A percentile compares a stretch with the other conserved stretches of the same genome.
Evolutionary conservation across 2,113 vertebrate species (phyloP).

Genomic region (Myiozetetes cayanensis): DNA sequence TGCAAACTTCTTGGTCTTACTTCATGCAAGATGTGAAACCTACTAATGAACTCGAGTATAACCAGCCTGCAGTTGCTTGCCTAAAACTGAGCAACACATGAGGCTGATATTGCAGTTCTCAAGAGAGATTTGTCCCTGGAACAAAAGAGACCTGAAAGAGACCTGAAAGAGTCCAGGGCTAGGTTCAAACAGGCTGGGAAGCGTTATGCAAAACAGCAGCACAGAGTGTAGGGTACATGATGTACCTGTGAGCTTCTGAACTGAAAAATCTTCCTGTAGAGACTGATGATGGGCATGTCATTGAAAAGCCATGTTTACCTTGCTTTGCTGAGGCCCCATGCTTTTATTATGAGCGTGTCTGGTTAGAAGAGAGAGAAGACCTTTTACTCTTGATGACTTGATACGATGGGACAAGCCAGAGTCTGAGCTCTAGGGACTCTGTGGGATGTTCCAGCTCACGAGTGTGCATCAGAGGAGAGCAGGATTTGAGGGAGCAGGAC

Average conservation of each 20-base stretch:
- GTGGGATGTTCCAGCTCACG: not conserved
- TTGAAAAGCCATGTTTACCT: not conserved
- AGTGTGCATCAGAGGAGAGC: not conserved
- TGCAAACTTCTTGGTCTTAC: not conserved
- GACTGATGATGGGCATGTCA: not conserved
- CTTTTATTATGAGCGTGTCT: not conserved
- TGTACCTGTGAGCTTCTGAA: not conserved
- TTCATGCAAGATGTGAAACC: constrained; percentile 7
- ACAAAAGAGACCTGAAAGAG: constrained; percentile 1
- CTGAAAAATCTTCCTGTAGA: not conserved
- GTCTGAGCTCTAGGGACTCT: not conserved
- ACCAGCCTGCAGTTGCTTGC: not conserved
- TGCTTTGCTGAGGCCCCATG: not conserved
- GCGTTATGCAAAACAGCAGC: not conserved
- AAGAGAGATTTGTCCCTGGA: not conserved
- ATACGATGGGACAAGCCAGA: not conserved
- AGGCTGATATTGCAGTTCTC: constrained; percentile 2
- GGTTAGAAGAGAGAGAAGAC: not conserved
- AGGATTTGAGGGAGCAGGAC: not conserved
- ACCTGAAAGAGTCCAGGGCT: not conserved
- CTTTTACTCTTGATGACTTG: not conserved
- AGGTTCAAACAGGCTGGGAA: not conserved
- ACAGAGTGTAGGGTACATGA: not conserved
- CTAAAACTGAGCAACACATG: not conserved
- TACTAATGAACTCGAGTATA: not conserved